These are phyloP conservation scores for Cremastinae sp. DNA, from an alignment of 2,888 invertebrate species.

Conservation along the genomic window DNA sequence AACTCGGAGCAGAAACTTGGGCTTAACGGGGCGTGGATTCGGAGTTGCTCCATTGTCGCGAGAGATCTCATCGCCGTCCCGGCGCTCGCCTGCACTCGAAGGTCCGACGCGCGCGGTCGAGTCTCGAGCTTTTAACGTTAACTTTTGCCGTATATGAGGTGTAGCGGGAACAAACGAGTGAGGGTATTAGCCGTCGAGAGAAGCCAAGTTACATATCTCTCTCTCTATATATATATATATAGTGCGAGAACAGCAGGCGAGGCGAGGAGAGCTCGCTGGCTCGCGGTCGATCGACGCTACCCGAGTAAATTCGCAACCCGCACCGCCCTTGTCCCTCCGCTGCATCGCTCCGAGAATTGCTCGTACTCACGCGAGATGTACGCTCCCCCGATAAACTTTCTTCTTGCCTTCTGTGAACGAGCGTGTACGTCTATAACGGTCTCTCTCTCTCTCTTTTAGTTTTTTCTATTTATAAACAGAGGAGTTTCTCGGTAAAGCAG, in stretches of 20 bases:
- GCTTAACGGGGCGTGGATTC: no score
- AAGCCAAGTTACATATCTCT: slow-evolving; percentile 36
- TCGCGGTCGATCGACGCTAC: slow-evolving; percentile 58
- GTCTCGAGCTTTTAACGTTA: slow-evolving; percentile 49
- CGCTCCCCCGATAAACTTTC: slow-evolving; percentile 50
- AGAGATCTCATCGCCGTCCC: not conserved
- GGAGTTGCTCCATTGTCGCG: not conserved
- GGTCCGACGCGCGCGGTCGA: not conserved
- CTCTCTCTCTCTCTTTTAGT: no score
- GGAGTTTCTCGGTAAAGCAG: no score
- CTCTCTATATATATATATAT: slow-evolving; percentile 1
- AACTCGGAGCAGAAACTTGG: no score
- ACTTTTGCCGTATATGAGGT: slow-evolving; percentile 39
- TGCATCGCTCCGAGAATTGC: slow-evolving; percentile 47
- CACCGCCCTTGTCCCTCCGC: slow-evolving; percentile 23
- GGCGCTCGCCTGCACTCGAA: no score
- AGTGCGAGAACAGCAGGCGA: no score
- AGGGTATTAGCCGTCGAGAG: slow-evolving; percentile 39
- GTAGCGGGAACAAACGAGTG: slow-evolving; percentile 9
- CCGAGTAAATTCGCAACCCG: slow-evolving; percentile 31
- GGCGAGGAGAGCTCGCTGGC: no score
- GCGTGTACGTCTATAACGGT: not conserved
- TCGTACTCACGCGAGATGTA: slow-evolving; percentile 56
- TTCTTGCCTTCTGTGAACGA: slow-evolving; percentile 33
- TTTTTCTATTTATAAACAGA: no score